Conservation (phyloP, 1,140 invertebrate species). For the Apocrypta bakeri region DNA sequence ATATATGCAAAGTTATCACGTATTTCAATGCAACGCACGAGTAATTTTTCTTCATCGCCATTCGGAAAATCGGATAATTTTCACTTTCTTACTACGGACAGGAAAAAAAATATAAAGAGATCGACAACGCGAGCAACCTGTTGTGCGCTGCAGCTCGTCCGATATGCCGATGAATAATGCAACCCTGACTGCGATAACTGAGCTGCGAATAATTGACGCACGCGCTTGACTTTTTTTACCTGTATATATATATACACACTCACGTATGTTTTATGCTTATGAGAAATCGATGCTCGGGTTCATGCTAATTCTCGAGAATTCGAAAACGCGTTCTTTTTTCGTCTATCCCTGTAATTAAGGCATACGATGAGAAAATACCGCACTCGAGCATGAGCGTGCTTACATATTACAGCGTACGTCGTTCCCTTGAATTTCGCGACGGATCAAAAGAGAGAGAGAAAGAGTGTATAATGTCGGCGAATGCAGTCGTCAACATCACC, state of each 20-base stretch:
- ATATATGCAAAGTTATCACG: neutral
- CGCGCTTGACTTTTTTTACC: neutral
- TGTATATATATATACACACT: no score
- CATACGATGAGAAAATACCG: no score
- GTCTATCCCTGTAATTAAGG: no score
- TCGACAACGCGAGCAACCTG: conserved; percentile 28
- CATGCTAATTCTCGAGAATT: neutral
- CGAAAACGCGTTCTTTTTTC: neutral
- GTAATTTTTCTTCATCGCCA: conserved; percentile 30
- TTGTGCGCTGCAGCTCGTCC: conserved; percentile 12
- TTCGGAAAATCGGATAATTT: conserved; percentile 23
- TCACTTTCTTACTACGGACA: neutral
- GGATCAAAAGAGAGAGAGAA: no score
- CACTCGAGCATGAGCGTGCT: no score
- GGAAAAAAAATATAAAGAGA: neutral
- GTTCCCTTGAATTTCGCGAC: no score
- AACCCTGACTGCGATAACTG: conserved; percentile 13
- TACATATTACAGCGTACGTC: no score
- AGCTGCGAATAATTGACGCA: conserved; percentile 41
- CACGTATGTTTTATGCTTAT: neutral
- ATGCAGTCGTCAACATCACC: neutral
- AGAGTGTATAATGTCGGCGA: neutral
- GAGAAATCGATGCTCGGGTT: neutral
- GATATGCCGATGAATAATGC: conserved; percentile 46
- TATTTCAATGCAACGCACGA: neutral